These are phyloP conservation scores for Xiphorhynchus erythropygius DNA, from an alignment of 2,797 vertebrate species.

Conservation along the genomic window DNA sequence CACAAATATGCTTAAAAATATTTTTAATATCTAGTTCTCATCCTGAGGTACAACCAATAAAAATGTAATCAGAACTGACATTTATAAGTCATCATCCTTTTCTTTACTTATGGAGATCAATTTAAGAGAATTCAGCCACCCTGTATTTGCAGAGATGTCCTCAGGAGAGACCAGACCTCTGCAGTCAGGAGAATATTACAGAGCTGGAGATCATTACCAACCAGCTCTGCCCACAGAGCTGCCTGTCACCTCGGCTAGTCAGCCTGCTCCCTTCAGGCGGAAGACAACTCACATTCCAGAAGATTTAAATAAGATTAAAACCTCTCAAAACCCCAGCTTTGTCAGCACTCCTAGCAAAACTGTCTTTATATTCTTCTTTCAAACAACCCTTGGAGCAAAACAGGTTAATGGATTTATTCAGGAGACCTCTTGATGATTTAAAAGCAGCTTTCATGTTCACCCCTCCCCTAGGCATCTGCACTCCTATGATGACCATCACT, in stretches of 20 bases:
- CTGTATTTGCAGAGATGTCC: conserved; percentile 12
- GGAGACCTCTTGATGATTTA: neutral
- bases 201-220: neutral
- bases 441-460: neutral
- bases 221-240: neutral
- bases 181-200: neutral
- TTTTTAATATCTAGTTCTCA: neutral
- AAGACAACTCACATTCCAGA: neutral
- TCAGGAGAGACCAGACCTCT: neutral
- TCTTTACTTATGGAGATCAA: conserved; percentile 17
- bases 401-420: neutral
- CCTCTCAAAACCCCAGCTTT: neutral
- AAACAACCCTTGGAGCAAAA: neutral
- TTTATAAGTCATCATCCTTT: neutral
- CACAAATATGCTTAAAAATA: neutral
- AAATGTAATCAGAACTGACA: neutral
- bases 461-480: neutral
- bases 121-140: conserved; percentile 24
- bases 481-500: neutral
- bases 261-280: neutral
- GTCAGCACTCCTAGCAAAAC: neutral
- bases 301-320: conserved; percentile 16
- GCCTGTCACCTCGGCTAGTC: neutral
- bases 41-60: neutral
- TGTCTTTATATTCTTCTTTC: neutral